phyloP scores from a whole-genome alignment of 2,888 invertebrate genomes.

The Lacanobia oleracea region DNA sequence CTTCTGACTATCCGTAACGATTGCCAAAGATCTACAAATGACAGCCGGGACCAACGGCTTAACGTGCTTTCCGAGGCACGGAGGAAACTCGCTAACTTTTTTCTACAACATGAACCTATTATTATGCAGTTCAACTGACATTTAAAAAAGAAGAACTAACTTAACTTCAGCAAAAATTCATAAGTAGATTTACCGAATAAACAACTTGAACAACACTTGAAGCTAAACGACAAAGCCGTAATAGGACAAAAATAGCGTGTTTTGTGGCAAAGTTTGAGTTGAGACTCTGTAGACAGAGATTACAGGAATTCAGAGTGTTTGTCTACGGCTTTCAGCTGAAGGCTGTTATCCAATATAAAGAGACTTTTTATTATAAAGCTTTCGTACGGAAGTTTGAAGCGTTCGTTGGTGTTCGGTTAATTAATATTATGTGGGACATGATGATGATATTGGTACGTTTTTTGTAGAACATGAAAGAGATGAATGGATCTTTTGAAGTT shows the following conservation, averaged over 20 bases:
- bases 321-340: conserved; percentile 34
- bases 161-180: neutral
- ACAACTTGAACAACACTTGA: conserved; percentile 24
- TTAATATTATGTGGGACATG: conserved; percentile 17
- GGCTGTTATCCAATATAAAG: conserved; percentile 60
- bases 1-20: too few species aligned
- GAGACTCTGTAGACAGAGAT: conserved; percentile 52
- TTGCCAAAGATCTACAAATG: too few species aligned
- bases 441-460: neutral
- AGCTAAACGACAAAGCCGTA: conserved; percentile 36
- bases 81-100: too few species aligned
- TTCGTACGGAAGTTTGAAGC: conserved; percentile 38
- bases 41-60: too few species aligned
- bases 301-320: conserved; percentile 55
- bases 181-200: conserved; percentile 8
- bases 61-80: too few species aligned
- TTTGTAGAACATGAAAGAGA: neutral
- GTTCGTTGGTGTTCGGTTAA: conserved; percentile 30
- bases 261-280: conserved; percentile 53
- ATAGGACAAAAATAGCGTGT: conserved; percentile 60
- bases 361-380: conserved; percentile 36
- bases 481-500: neutral
- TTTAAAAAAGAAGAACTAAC: neutral
- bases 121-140: neutral
- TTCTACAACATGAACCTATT: neutral